Percentiles rank a stretch among this genome's conserved stretches.
Evolutionary conservation across 2,888 invertebrate genomes (phyloP).

Genomic region (Tromatobia lineatoria): DNA sequence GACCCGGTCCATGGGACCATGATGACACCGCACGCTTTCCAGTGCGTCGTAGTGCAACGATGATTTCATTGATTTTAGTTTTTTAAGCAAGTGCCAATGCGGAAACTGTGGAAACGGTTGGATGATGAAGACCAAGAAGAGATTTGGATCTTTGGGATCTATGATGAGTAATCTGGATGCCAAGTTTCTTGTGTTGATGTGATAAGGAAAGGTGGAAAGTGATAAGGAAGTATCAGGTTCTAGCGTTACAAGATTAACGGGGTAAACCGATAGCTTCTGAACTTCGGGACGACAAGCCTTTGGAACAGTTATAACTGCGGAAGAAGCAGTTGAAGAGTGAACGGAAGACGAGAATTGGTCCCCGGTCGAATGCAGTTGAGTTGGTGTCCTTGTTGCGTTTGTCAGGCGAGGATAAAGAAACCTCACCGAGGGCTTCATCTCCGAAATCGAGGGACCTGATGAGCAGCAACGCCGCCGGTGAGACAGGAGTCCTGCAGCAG

Average conservation of each 20-base stretch:
- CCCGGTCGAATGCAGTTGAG: constrained; percentile 52
- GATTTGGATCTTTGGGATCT: constrained; percentile 41
- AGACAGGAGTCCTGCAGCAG: constrained; percentile 55
- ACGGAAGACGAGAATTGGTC: background rate
- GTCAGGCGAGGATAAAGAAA: constrained; percentile 74
- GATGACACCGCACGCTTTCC: background rate
- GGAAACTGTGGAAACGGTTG: constrained; percentile 30
- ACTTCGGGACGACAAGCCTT: background rate
- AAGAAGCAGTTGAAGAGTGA: constrained; percentile 3
- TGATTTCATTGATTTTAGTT: background rate
- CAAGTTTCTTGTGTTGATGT: constrained; percentile 50
- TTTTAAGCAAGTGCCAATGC: background rate
- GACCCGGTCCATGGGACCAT: constrained; percentile 1
- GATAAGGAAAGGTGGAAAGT: constrained; percentile 39
- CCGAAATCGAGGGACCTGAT: constrained; percentile 52
- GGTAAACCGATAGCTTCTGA: background rate
- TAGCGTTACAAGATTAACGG: background rate
- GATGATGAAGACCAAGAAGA: constrained; percentile 58
- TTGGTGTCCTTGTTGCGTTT: constrained; percentile 75
- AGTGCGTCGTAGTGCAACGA: constrained; percentile 31
- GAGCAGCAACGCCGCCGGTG: constrained; percentile 61
- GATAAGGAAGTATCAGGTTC: background rate
- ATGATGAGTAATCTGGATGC: background rate
- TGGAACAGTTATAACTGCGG: background rate
- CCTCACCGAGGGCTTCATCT: constrained; percentile 72